Evolutionary conservation across 2,888 invertebrate genomes (phyloP), one percentile per base, ranked within the genome.

Genomic region (Drosophila merina): DNA sequence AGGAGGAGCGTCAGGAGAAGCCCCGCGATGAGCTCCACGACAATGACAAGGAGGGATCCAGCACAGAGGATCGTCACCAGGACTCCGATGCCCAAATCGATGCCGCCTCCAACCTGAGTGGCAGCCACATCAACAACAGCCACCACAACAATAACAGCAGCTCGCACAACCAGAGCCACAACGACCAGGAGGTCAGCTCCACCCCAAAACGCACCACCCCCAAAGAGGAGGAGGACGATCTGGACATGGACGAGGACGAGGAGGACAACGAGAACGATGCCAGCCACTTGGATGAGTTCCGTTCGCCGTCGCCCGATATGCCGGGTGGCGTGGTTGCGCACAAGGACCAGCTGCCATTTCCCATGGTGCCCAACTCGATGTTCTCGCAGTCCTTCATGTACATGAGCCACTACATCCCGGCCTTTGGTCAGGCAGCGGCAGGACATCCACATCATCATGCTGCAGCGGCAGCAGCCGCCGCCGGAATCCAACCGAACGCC

Each of bases 321-420:
- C 57, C 71, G 0, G 80, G 91, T 87, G 78, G 75, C 36, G 86
- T 90, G 52, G 74, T 75, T 14, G 79, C 89, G 14, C 80, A 93
- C 90, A 80, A 93, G 90, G 92, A 92, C 70, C 84, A 85, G 62
- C 95, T 97, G 88, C 96, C 96, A 0, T 96, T 97, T 89, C 96
- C 97, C 1, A 93, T 97, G 92, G 96, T 97, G 40, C 96, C 96
- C 54, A 96, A 96, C 90, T 95, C 96, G 0, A 96, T 97, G 96
- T 97, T 97, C 90, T 95, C 96, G 56, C 97, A 97, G 83, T 96
- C 96, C 63, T 96, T 97, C 77, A 96, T 97, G 96, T 97, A 97
- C 90, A 97, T 97, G 97, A 96, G 96, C 85, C 96, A 96, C 90
- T 97, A 97, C 90, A 95, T 97, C 87, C 95, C 95, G 10, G 93